A percentile compares a stretch with the other conserved stretches of the same genome.
These are phyloP conservation scores for Probaryconus sp. DNA, from an alignment of 1,140 invertebrate genomes.

Conservation along the genomic window DNA sequence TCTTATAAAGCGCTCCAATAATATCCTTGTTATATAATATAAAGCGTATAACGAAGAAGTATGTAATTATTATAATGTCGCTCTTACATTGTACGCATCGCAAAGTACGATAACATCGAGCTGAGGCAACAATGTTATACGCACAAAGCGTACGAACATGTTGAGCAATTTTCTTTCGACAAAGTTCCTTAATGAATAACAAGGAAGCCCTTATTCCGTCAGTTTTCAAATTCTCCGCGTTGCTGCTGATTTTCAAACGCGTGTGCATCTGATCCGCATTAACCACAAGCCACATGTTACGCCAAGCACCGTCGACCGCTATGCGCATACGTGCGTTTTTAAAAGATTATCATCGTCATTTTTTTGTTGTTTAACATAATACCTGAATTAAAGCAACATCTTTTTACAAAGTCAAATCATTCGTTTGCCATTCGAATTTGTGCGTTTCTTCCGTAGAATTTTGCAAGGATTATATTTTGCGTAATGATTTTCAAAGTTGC, in stretches of 20 bases:
- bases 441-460: too few relatives aligned
- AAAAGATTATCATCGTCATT: too few relatives aligned
- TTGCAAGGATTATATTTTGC: too few relatives aligned
- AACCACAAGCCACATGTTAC: constrained; percentile 56
- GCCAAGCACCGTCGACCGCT: neutral
- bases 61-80: constrained; percentile 12
- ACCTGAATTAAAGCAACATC: neutral
- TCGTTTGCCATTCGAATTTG: too few relatives aligned
- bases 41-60: neutral
- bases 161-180: constrained; percentile 13
- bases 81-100: neutral
- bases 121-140: constrained; percentile 19
- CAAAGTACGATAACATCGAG: neutral
- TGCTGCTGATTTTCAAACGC: constrained; percentile 32
- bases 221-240: constrained; percentile 30
- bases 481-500: too few relatives aligned
- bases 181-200: constrained; percentile 46
- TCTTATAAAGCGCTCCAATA: too few relatives aligned
- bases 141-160: constrained; percentile 37
- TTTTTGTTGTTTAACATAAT: too few relatives aligned
- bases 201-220: constrained; percentile 39
- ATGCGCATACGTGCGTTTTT: neutral
- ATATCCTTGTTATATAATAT: too few relatives aligned
- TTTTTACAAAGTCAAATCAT: too few relatives aligned
- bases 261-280: constrained; percentile 55